These are phyloP conservation scores for Buceros bicornis DNA, from an alignment of 2,797 vertebrate species.

Conservation along the genomic window DNA sequence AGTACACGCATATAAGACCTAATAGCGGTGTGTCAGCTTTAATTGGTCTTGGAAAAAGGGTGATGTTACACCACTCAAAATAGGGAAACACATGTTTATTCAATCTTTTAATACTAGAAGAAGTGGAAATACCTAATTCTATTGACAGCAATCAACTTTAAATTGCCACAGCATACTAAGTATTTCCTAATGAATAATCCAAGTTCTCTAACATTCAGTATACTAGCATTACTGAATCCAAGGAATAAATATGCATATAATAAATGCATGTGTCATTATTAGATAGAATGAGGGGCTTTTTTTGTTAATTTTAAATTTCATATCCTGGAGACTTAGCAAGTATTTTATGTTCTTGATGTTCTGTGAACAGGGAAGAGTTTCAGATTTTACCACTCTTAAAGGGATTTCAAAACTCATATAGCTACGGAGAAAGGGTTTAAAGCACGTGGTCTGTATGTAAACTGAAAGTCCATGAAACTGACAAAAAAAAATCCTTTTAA, in stretches of 20 bases:
- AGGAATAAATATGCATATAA: neutral
- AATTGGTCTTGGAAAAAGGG: neutral
- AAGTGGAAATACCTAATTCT: neutral
- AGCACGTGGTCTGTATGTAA: neutral
- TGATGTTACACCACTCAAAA: neutral
- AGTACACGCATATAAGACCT: neutral
- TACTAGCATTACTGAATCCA: neutral
- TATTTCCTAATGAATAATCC: neutral
- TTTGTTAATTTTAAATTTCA: neutral
- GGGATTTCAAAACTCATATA: neutral
- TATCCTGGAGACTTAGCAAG: neutral
- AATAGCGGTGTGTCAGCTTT: fast-evolving
- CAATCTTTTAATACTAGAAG: neutral
- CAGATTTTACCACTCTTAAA: neutral
- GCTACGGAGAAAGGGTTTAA: neutral
- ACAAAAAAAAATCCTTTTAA: fast-evolving
- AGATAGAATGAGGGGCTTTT: neutral
- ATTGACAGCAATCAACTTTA: neutral
- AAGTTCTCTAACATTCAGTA: neutral
- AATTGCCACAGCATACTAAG: neutral
- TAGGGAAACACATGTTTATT: neutral
- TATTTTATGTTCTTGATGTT: neutral
- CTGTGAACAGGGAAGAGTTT: neutral
- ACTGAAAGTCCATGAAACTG: neutral
- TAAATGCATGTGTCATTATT: neutral